Conservation (phyloP, 2,888 invertebrate genomes). For the Drosophila neonasuta region DNA sequence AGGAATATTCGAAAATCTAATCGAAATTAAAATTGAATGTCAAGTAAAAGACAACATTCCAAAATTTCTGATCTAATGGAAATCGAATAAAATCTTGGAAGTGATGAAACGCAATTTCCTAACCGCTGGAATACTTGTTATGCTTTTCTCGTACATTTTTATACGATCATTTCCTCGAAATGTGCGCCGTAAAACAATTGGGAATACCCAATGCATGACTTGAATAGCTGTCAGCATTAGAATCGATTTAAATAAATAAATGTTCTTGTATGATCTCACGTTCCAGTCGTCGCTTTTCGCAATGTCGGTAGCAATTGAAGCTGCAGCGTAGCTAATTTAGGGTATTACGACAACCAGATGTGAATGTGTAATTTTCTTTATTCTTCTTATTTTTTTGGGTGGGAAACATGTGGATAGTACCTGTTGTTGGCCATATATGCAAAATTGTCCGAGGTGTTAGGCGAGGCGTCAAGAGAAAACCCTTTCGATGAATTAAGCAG, state of each 20-base stretch:
- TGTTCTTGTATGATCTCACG: neutral
- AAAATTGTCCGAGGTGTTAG: constrained; percentile 38
- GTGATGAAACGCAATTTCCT: neutral
- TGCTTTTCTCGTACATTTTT: neutral
- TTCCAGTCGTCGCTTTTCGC: neutral
- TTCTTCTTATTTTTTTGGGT: neutral
- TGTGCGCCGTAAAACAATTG: neutral
- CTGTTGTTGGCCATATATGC: constrained; percentile 51
- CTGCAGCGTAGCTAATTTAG: constrained; percentile 32
- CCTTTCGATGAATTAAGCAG: constrained; percentile 68
- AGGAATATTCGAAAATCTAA: no score
- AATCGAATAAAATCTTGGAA: neutral
- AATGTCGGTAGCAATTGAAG: constrained; percentile 7
- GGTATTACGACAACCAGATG: constrained; percentile 1
- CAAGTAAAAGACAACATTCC: no score
- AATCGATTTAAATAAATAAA: neutral
- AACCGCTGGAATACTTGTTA: neutral
- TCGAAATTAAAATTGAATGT: no score
- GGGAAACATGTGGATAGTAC: constrained; percentile 38
- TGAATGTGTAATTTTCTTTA: constrained; percentile 19
- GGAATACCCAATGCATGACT: neutral
- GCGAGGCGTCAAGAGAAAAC: constrained; percentile 37
- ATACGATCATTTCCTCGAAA: neutral
- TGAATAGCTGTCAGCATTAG: neutral
- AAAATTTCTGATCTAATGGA: no score